A percentile compares a stretch with the other conserved stretches of the same genome.
Conservation (phyloP, 2,113 vertebrate genomes). For the Lichenostomus cassidix region DNA sequence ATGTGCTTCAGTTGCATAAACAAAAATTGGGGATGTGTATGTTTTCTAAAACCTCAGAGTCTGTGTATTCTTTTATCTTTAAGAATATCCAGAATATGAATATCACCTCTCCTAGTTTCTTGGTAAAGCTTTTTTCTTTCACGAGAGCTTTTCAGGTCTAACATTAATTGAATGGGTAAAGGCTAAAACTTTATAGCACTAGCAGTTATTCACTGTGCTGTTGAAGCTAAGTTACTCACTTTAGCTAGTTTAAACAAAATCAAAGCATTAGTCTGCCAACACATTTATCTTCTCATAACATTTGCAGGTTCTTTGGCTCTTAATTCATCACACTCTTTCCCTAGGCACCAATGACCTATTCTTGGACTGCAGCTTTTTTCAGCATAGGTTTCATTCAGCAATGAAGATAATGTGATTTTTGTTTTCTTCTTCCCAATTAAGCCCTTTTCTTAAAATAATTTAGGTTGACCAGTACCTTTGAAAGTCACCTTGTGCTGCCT, state of each 20-base stretch:
- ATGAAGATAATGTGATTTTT: not conserved
- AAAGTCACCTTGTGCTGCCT: not conserved
- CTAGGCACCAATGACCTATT: not conserved
- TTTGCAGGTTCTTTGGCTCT: not conserved
- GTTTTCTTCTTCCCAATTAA: not conserved
- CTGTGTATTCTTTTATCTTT: not conserved
- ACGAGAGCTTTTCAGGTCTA: not conserved
- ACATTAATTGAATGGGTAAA: not conserved
- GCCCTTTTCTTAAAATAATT: not conserved
- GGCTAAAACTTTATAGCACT: not conserved
- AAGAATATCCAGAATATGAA: not conserved
- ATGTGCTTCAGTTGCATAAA: not conserved
- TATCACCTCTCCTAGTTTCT: not conserved
- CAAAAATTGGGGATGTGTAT: not conserved
- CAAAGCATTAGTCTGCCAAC: not conserved
- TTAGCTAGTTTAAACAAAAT: slow-evolving; percentile 31
- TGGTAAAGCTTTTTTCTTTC: not conserved
- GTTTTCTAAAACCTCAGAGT: not conserved
- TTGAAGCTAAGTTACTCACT: slow-evolving; percentile 15
- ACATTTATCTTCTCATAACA: not conserved
- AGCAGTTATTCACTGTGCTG: not conserved
- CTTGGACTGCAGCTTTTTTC: not conserved
- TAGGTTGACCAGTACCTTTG: not conserved
- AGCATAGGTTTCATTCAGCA: not conserved
- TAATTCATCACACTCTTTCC: not conserved